Evolutionary conservation across 2,888 invertebrate genomes (phyloP).

Genomic region (Stratiomys singularior): DNA sequence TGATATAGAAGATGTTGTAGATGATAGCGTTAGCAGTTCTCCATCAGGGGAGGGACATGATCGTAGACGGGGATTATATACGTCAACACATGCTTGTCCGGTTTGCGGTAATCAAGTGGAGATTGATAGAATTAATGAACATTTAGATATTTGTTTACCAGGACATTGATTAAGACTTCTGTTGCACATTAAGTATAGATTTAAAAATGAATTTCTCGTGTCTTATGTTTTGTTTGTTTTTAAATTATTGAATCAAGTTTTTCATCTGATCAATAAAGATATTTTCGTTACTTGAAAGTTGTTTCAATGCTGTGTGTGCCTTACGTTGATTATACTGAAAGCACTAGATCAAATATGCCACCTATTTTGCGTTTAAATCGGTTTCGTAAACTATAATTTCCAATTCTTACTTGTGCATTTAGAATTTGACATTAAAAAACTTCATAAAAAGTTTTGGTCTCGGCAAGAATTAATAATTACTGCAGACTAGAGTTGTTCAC

Average conservation of each 20-base stretch:
- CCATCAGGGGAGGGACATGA: constrained; percentile 51
- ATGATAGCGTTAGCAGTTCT: constrained; percentile 32
- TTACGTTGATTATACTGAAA: too few relatives aligned
- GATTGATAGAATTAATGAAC: constrained; percentile 58
- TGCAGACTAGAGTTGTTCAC: too few relatives aligned
- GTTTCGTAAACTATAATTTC: too few relatives aligned
- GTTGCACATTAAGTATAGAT: neutral
- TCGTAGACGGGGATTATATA: constrained; percentile 56
- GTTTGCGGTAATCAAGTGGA: constrained; percentile 59
- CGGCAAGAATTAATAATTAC: too few relatives aligned
- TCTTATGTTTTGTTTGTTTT: neutral
- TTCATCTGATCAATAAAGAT: neutral
- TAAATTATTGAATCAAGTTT: neutral
- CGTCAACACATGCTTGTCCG: constrained; percentile 59
- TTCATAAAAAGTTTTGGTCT: too few relatives aligned
- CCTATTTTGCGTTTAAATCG: too few relatives aligned
- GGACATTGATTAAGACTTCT: neutral
- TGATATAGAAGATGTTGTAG: constrained; percentile 30
- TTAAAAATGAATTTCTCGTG: neutral
- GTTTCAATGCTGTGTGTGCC: too few relatives aligned
- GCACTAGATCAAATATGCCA: too few relatives aligned
- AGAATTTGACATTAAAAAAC: too few relatives aligned
- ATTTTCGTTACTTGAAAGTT: neutral
- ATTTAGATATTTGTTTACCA: constrained; percentile 58
- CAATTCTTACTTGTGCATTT: too few relatives aligned